Conservation (phyloP, 2,888 invertebrate genomes). For the Chrysolina oricalcia region DNA sequence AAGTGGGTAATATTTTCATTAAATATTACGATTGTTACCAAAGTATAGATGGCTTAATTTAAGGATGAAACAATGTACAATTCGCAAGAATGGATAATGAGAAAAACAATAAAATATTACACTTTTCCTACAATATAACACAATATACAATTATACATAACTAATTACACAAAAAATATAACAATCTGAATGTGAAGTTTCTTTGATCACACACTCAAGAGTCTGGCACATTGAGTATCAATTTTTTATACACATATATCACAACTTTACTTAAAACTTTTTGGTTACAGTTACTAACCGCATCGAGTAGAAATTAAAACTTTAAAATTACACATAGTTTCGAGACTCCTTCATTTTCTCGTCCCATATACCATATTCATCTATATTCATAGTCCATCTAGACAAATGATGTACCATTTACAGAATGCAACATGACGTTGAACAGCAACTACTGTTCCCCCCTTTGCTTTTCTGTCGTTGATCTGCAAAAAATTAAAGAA, state of each 20-base stretch:
- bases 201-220: constrained; percentile 65
- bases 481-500: constrained; percentile 79
- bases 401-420: constrained; percentile 73
- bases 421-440: constrained; percentile 94
- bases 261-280: constrained; percentile 71
- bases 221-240: constrained; percentile 71
- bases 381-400: constrained; percentile 53
- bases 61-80: constrained; percentile 51
- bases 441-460: constrained; percentile 95
- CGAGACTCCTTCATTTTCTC: constrained; percentile 48
- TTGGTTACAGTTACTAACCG: constrained; percentile 56
- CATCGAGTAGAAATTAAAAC: constrained; percentile 55
- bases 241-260: constrained; percentile 71
- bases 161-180: constrained; percentile 66
- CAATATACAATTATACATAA: constrained; percentile 63
- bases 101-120: constrained; percentile 53
- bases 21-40: constrained; percentile 48
- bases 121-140: constrained; percentile 56
- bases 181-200: constrained; percentile 62
- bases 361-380: constrained; percentile 48
- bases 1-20: constrained; percentile 44
- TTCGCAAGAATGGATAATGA: constrained; percentile 45
- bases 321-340: constrained; percentile 52
- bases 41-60: constrained; percentile 39
- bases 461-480: constrained; percentile 97